phyloP scores from a whole-genome alignment of 2,113 vertebrate species.

The Phrynosoma blainvillii region DNA sequence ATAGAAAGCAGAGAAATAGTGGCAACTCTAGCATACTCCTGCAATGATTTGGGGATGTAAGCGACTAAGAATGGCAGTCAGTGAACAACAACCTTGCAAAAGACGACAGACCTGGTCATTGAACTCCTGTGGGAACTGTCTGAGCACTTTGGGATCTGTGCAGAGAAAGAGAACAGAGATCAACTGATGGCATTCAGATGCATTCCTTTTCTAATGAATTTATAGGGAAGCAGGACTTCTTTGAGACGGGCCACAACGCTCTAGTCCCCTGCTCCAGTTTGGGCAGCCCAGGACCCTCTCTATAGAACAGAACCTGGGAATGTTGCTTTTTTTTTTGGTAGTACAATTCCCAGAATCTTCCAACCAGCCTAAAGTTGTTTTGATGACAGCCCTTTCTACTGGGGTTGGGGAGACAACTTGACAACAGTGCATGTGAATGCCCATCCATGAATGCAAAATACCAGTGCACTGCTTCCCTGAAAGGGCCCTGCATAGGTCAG shows the following conservation, averaged over 20 bases:
- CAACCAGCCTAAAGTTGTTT: not conserved
- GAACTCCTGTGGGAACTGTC: slow-evolving; percentile 72
- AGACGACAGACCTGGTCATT: slow-evolving; percentile 66
- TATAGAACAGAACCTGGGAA: too few species aligned
- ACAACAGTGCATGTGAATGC: not conserved
- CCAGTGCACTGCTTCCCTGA: not conserved
- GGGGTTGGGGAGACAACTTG: not conserved
- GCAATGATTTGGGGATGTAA: not conserved
- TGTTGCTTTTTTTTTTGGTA: not conserved
- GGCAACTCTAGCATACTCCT: not conserved
- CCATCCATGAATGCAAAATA: not conserved
- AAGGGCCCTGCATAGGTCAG: not conserved
- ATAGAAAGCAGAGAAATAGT: not conserved
- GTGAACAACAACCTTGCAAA: not conserved
- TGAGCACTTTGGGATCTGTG: slow-evolving; percentile 67
- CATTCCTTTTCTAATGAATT: not conserved
- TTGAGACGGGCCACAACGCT: not conserved
- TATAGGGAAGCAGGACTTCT: not conserved
- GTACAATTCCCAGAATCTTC: not conserved
- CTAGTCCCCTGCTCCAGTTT: not conserved
- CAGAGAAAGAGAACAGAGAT: slow-evolving; percentile 41
- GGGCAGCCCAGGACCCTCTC: not conserved
- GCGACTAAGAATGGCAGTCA: not conserved
- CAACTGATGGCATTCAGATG: not conserved
- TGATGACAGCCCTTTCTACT: too few species aligned